Evolutionary conservation across 2,888 invertebrate species (phyloP), one percentile per base, ranked within the genome.

Genomic region (Agrotis clavis): DNA sequence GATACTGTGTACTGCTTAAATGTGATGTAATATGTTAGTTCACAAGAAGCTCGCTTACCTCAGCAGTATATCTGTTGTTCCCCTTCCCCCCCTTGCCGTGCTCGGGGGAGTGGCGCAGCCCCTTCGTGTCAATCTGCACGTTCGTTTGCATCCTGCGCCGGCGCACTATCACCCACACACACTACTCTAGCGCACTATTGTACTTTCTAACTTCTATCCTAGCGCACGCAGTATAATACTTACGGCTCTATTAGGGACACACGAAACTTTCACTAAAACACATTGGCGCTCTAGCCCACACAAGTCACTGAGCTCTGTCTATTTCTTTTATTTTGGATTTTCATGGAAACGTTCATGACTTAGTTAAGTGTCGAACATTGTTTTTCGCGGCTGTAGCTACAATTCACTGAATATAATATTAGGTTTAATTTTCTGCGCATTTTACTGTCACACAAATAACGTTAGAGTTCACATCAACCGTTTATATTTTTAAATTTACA

Each of bases 101-200:
- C 78, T 97, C 97, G 16, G 97, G 97, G 53, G 97, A 97, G 82
- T 96, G 96, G 60, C 97, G 96, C 70, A 97, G 93, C 86, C 96
- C 97, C 92, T 97, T 98, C 18, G 97, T 96, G 92, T 98, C 98
- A 69, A 98, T 98, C 92, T 98, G 98, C 85, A 98, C 98, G 93
- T 98, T 98, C 51, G 98, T 98, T 97, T 98, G 98, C 98, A 98
- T 98, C 81, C 62, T 84, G 81, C 65, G 47, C 69, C 76, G 25
- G 57, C 54, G 73, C 75, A 70, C 79, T 47, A 25, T 16, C 67
- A 67, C 64, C 61, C 18, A 19, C 19, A 35, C 6, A 35, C 35
- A 35, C 35, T 35, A 35, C 35, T 35, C 35, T 35, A 35, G 50
- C 41, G 35, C 25, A 59, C 57, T 35, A 25, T 9, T 30, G 50